phyloP scores from a whole-genome alignment of 2,113 vertebrate genomes.

The Gymnorhina tibicen region DNA sequence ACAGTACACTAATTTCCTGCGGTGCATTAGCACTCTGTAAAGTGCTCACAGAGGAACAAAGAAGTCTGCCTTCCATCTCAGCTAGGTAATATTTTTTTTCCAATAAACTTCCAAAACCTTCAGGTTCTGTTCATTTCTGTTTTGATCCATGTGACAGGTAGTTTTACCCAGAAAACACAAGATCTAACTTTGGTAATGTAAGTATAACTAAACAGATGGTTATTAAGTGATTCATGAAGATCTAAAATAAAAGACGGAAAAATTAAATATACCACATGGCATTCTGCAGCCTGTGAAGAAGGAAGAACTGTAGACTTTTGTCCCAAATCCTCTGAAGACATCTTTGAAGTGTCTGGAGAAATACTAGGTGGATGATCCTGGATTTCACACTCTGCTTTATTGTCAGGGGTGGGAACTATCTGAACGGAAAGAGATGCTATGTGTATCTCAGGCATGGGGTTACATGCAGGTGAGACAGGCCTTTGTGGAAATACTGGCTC shows the following conservation, averaged over 20 bases:
- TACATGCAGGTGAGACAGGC: constrained; percentile 54
- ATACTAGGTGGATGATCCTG: constrained; percentile 71
- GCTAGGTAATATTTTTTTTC: neutral
- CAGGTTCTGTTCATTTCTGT: neutral
- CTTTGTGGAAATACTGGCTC: constrained; percentile 38
- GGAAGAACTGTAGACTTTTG: constrained; percentile 65
- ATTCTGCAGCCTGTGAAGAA: constrained; percentile 72
- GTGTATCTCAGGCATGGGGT: constrained; percentile 68
- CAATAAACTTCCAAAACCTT: neutral
- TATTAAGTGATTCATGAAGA: constrained; percentile 46
- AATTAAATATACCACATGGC: constrained; percentile 74
- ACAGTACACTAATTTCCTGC: neutral
- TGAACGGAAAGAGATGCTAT: constrained; percentile 81
- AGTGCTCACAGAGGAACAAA: neutral
- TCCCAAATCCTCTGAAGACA: constrained; percentile 68
- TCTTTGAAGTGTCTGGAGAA: constrained; percentile 73
- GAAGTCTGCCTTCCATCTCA: neutral
- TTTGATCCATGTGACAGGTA: constrained; percentile 41
- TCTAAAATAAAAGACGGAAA: constrained; percentile 63
- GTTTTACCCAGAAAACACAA: constrained; percentile 68
- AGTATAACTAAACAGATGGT: constrained; percentile 56
- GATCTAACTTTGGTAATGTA: constrained; percentile 22
- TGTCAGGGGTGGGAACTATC: constrained; percentile 72
- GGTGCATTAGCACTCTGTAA: neutral
- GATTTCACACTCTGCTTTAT: constrained; percentile 68